Base-by-base conservation (phyloP, 2,113 vertebrate genomes). In the Mesoclemmys tuberculata region DNA sequence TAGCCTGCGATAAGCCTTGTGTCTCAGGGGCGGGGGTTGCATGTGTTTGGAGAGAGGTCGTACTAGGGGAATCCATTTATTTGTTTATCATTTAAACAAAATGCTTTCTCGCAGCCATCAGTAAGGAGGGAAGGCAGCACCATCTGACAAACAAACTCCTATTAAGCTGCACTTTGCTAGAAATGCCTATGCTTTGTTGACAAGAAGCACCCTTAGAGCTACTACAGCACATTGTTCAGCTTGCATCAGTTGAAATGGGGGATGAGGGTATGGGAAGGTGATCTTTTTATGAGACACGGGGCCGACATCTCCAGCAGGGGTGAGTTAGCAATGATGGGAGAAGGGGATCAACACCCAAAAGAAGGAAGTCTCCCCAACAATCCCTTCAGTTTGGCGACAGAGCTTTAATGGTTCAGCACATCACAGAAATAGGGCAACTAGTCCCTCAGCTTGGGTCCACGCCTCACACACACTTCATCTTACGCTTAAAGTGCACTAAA, bases 171-270 rank as follows among this genome's bases (percentile, higher is more conserved):
- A 22, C 35, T 14, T n/a, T 80, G 3, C 13, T 10, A 38, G 38
- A n/a, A 49, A 38, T 2, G 2, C 78, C 90, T n/a, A 2, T 6
- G 10, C 1, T 61, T 41, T 13, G 0, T 5, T 78, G 8, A 35
- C 64, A 71, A 71, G 64, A 71, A 71, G 9, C 38, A 38, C 35
- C 31, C 19, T 21, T 38, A 2, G 5, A 22, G 64, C 8, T 38
- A 71, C n/a, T 22, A 22, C 64, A 71, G n/a, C 19, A 22, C n/a
- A 9, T 9, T n/a, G 64, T 9, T 71, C 64, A 22, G 64, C n/a
- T 38, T 71, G n/a, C 38, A 21, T 71, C 64, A 22, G n/a, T 38
- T 22, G 64, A n/a, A 71, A 38, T 22, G 64, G 35, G 16, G 64
- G 19, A 21, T 71, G n/a, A 38, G 64, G 9, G n/a, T 38, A 71